A percentile compares a stretch with the other conserved stretches of the same genome.
Evolutionary conservation across 2,113 vertebrate species (phyloP).

Genomic region (Grus americana): DNA sequence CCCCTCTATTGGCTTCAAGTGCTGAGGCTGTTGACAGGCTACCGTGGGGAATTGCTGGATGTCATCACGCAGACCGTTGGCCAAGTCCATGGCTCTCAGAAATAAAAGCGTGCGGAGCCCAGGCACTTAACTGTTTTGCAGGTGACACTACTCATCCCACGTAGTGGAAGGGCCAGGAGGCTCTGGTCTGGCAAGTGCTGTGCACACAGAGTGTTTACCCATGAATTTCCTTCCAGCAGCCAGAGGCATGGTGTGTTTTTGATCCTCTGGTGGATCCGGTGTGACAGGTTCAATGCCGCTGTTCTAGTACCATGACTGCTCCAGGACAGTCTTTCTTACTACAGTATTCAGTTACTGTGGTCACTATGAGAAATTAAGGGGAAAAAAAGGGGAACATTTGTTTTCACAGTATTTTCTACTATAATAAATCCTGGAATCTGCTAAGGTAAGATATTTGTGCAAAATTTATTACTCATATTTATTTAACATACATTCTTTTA

Average conservation of each 20-base stretch:
- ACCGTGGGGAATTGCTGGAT: neutral
- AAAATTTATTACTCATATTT: neutral
- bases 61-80: accelerated
- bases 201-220: neutral
- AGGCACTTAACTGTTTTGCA: neutral
- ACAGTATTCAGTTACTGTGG: neutral
- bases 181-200: neutral
- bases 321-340: neutral
- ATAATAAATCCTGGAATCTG: neutral
- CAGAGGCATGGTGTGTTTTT: neutral
- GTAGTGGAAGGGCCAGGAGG: neutral
- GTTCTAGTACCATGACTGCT: neutral
- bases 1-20: neutral
- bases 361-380: neutral
- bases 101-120: neutral
- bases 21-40: neutral
- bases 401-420: neutral
- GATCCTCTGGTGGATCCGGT: neutral
- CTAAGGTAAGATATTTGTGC: neutral
- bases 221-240: neutral
- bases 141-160: neutral
- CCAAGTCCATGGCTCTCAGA: neutral
- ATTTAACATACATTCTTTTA: neutral
- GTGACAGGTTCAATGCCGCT: neutral
- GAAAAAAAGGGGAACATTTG: neutral